Conservation (phyloP, 2,797 vertebrate species). For the Naso thynnoides region DNA sequence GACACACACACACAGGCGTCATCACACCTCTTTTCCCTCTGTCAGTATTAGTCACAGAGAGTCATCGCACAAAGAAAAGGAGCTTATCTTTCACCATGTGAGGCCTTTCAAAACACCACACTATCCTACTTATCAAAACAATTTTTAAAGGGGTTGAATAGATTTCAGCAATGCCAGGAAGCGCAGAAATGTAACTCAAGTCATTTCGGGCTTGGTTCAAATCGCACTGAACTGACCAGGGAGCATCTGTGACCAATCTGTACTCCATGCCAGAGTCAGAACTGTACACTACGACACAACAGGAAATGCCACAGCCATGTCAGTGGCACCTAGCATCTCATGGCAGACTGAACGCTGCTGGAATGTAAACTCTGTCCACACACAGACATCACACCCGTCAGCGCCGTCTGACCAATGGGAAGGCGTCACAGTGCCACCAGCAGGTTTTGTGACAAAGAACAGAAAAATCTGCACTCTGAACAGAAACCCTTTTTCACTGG, state of each 20-base stretch:
- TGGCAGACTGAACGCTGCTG: conserved; percentile 51
- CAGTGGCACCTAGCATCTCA: conserved; percentile 44
- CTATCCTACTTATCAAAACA: conserved; percentile 75
- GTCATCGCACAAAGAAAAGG: conserved; percentile 63
- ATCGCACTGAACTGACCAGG: conserved; percentile 20
- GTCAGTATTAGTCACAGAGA: conserved; percentile 68
- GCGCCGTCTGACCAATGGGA: conserved; percentile 29
- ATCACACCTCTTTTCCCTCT: conserved; percentile 59
- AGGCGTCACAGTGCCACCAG: conserved; percentile 64
- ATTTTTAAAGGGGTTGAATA: conserved; percentile 66
- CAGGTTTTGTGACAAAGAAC: conserved; percentile 42
- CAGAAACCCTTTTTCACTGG: neutral
- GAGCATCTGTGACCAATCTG: conserved; percentile 26
- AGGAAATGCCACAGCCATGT: conserved; percentile 56
- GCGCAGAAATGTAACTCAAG: conserved; percentile 53
- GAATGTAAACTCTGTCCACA: conserved; percentile 69
- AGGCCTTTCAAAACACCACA: conserved; percentile 73
- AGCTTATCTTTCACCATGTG: conserved; percentile 73
- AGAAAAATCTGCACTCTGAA: neutral
- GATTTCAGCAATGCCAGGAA: conserved; percentile 69
- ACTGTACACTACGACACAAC: conserved; percentile 24
- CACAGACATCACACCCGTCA: conserved; percentile 42
- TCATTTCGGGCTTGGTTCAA: conserved; percentile 40
- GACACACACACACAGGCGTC: conserved; percentile 46
- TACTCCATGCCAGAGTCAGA: conserved; percentile 25